A percentile compares a stretch with the other conserved stretches of the same genome.
phyloP scores from a whole-genome alignment of 2,797 vertebrate species.

The Melanotaenia parkinsoni region DNA sequence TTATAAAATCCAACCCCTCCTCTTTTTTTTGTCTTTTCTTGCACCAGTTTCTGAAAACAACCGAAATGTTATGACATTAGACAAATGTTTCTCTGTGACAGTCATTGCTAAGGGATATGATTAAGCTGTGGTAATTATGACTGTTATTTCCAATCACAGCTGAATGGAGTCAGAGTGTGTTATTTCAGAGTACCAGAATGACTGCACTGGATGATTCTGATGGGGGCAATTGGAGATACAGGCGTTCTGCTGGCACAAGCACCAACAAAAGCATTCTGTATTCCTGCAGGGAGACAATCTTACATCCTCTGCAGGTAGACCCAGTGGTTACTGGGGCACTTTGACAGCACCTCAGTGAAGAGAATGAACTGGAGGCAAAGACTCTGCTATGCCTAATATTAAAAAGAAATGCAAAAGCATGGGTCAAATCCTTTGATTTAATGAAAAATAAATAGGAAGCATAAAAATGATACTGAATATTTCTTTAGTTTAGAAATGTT shows the following conservation, averaged over 20 bases:
- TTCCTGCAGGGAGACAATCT: constrained; percentile 62
- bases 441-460: background rate
- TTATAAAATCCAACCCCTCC: constrained; percentile 58
- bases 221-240: constrained; percentile 64
- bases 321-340: constrained; percentile 45
- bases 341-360: constrained; percentile 21
- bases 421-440: background rate
- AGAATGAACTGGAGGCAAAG: background rate
- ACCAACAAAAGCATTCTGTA: constrained; percentile 60
- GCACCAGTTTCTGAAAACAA: constrained; percentile 63
- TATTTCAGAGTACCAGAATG: constrained; percentile 69
- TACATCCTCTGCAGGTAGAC: constrained; percentile 59
- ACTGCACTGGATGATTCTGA: constrained; percentile 67
- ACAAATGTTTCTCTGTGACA: constrained; percentile 77
- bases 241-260: constrained; percentile 65
- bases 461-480: background rate
- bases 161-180: constrained; percentile 73
- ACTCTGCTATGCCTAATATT: background rate
- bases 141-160: constrained; percentile 81
- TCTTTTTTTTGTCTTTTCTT: constrained; percentile 35
- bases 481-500: background rate
- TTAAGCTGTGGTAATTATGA: constrained; percentile 79
- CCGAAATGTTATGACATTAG: constrained; percentile 79
- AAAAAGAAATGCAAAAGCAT: background rate
- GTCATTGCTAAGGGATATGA: constrained; percentile 78